Conservation (phyloP, 2,797 vertebrate genomes). For the Emydoidea blandingii region DNA sequence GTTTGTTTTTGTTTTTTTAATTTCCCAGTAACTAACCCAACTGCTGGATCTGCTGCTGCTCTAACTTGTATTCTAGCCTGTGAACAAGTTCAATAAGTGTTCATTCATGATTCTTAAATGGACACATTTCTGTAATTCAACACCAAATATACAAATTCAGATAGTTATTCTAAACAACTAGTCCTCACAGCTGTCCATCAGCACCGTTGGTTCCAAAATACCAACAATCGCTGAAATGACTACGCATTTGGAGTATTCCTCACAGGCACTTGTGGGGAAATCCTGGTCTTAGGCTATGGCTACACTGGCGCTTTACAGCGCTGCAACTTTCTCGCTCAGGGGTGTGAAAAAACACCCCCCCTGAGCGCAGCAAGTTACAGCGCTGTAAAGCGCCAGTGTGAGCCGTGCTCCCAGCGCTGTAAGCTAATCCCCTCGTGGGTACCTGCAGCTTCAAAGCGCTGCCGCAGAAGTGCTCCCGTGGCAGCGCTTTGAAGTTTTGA, state of each 20-base stretch:
- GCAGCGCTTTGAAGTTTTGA: too few relatives aligned
- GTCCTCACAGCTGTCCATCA: background rate
- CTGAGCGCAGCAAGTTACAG: too few relatives aligned
- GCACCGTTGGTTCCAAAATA: background rate
- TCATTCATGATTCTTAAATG: fast-evolving
- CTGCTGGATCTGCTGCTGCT: fast-evolving
- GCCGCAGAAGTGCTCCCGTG: too few relatives aligned
- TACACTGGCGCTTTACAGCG: too few relatives aligned
- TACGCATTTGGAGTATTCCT: background rate
- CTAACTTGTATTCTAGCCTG: background rate
- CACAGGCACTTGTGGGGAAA: background rate
- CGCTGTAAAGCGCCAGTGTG: too few relatives aligned
- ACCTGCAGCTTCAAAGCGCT: too few relatives aligned
- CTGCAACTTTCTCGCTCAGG: too few relatives aligned
- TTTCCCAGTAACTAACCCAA: background rate
- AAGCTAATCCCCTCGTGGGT: too few relatives aligned
- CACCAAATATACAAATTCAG: background rate
- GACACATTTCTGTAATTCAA: background rate
- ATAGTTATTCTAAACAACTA: background rate
- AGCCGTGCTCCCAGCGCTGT: too few relatives aligned
- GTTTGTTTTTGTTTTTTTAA: background rate
- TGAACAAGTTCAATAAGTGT: background rate
- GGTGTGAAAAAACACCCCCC: too few relatives aligned
- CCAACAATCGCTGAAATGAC: background rate
- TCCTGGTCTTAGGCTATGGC: background rate